A percentile compares a stretch with the other conserved stretches of the same genome.
phyloP scores from a whole-genome alignment of 2,888 invertebrate species.

The Rhaphigaster nebulosa region DNA sequence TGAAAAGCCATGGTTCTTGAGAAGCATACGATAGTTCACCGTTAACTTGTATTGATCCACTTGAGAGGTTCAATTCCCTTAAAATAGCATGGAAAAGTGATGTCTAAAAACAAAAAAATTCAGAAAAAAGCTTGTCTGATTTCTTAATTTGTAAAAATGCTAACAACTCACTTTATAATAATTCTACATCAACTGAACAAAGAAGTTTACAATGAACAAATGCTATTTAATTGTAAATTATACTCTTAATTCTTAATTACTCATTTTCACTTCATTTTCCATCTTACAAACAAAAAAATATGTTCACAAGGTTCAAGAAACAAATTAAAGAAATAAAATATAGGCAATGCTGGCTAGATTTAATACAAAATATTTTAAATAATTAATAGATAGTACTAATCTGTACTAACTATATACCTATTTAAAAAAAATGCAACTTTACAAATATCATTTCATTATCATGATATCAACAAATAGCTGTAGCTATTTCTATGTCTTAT shows the following conservation, averaged over 20 bases:
- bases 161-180: slow-evolving; percentile 2
- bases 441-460: too few relatives aligned
- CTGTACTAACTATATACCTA: too few relatives aligned
- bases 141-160: slow-evolving; percentile 18
- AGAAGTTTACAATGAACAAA: not conserved
- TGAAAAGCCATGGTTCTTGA: slow-evolving; percentile 90
- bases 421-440: too few relatives aligned
- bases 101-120: slow-evolving; percentile 70
- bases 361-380: not conserved
- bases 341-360: not conserved
- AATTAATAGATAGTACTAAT: too few relatives aligned
- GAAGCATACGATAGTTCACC: slow-evolving; percentile 85
- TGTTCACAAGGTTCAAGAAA: not conserved
- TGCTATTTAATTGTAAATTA: not conserved
- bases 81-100: slow-evolving; percentile 81
- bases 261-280: too few relatives aligned
- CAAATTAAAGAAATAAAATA: not conserved
- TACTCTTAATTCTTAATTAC: not conserved
- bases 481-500: too few relatives aligned
- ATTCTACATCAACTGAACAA: slow-evolving; percentile 9
- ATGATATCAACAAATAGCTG: too few relatives aligned
- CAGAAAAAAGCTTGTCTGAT: slow-evolving; percentile 4
- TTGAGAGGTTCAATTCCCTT: slow-evolving; percentile 80
- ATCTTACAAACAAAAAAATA: not conserved
- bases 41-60: slow-evolving; percentile 77